phyloP scores from a whole-genome alignment of 2,797 vertebrate genomes.

The Peromyscus nudipes region DNA sequence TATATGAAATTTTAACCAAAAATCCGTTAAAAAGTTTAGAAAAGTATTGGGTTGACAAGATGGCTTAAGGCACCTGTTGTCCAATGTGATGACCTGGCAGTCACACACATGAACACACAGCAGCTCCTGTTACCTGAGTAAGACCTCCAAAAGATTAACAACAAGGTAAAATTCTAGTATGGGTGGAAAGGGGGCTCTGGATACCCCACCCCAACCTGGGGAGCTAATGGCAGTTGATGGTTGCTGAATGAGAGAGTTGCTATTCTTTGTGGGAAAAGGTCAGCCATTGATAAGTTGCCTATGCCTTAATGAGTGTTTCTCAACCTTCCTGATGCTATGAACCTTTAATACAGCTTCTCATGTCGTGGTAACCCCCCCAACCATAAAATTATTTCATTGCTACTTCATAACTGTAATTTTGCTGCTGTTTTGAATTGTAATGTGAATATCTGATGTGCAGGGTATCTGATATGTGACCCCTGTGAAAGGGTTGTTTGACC shows the following conservation, averaged over 20 bases:
- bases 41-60: neutral
- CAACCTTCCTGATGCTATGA: too few relatives aligned
- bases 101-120: neutral
- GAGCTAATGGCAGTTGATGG: neutral
- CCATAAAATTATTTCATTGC: too few relatives aligned
- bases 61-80: neutral
- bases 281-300: neutral
- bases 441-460: neutral
- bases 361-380: neutral
- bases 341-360: neutral
- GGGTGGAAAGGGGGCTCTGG: fast-evolving
- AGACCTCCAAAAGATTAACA: neutral
- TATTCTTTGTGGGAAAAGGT: neutral
- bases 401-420: neutral
- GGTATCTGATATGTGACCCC: neutral
- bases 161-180: neutral
- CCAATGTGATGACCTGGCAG: neutral
- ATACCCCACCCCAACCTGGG: neutral
- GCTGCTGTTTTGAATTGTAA: too few relatives aligned
- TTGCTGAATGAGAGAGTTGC: neutral
- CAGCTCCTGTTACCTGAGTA: neutral
- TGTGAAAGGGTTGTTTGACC: neutral
- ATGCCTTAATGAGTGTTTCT: neutral
- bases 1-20: constrained; percentile 12
- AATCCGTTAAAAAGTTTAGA: neutral